Percentiles rank a stretch among this genome's conserved stretches.
Conservation (phyloP, 2,888 invertebrate species). For the Pterobdella sp. region DNA sequence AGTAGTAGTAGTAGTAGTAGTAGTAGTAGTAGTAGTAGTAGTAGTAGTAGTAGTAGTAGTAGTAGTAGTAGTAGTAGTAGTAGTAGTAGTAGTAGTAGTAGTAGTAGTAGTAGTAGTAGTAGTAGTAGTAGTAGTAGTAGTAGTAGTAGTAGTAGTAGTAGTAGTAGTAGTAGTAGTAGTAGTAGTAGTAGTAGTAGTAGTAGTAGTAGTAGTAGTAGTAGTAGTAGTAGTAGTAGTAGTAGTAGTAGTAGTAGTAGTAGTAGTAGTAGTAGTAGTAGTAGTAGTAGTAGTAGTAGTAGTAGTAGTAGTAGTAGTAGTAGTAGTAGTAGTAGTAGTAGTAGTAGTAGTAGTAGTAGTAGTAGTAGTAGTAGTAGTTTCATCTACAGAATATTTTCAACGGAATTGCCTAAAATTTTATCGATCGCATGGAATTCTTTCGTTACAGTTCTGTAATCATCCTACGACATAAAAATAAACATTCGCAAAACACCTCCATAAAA, state of each 20-base stretch:
- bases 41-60: conserved; percentile 22
- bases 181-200: conserved; percentile 10
- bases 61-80: conserved; percentile 22
- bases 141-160: conserved; percentile 1
- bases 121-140: conserved; percentile 14
- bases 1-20: conserved; percentile 22
- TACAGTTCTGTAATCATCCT: no score
- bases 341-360: conserved; percentile 13
- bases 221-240: conserved; percentile 22
- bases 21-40: conserved; percentile 22
- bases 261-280: conserved; percentile 16
- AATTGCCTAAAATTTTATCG: no score
- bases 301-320: conserved; percentile 10
- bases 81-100: conserved; percentile 10
- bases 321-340: conserved; percentile 21
- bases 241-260: conserved; percentile 10
- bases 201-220: conserved; percentile 10
- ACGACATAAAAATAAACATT: no score
- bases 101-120: conserved; percentile 22
- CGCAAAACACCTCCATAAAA: no score
- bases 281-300: conserved; percentile 19
- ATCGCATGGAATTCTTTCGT: no score
- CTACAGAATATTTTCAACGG: no score
- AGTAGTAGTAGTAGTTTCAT: conserved; percentile 19
- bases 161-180: conserved; percentile 13